Evolutionary conservation across 2,797 vertebrate species (phyloP).

Genomic region (Vireo griseus): DNA sequence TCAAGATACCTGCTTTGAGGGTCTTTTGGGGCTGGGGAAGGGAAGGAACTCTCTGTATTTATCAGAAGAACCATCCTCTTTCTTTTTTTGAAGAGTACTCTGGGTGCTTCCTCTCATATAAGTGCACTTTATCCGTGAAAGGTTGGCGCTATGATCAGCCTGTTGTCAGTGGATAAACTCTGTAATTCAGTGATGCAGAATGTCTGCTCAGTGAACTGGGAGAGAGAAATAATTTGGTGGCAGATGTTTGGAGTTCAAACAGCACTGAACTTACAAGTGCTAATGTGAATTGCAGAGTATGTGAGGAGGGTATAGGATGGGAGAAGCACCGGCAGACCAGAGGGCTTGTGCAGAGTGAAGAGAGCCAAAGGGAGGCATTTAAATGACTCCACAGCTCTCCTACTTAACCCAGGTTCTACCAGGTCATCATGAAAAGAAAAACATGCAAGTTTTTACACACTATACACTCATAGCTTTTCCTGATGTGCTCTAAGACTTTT

Average conservation of each 20-base stretch:
- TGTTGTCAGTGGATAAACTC: background rate
- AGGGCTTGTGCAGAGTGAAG: background rate
- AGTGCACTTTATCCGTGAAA: background rate
- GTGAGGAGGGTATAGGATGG: background rate
- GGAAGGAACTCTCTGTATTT: background rate
- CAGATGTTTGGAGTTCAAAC: conserved; percentile 22
- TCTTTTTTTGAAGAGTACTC: background rate
- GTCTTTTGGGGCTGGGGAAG: background rate
- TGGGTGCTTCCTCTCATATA: background rate
- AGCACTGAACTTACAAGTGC: background rate
- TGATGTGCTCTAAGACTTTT: background rate
- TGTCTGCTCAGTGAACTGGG: background rate
- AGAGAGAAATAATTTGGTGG: conserved; percentile 37
- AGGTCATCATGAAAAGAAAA: background rate
- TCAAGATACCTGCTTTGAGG: background rate
- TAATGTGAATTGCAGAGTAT: background rate
- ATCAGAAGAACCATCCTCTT: background rate
- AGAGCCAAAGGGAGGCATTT: background rate
- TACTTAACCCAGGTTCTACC: background rate
- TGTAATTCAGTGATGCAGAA: background rate
- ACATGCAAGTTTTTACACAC: background rate
- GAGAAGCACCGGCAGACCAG: rapidly evolving
- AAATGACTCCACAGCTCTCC: background rate
- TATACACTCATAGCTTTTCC: background rate
- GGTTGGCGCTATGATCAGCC: background rate